These are phyloP conservation scores for Paramisgurnus dabryanus DNA, from an alignment of 2,113 vertebrate genomes.

Conservation along the genomic window DNA sequence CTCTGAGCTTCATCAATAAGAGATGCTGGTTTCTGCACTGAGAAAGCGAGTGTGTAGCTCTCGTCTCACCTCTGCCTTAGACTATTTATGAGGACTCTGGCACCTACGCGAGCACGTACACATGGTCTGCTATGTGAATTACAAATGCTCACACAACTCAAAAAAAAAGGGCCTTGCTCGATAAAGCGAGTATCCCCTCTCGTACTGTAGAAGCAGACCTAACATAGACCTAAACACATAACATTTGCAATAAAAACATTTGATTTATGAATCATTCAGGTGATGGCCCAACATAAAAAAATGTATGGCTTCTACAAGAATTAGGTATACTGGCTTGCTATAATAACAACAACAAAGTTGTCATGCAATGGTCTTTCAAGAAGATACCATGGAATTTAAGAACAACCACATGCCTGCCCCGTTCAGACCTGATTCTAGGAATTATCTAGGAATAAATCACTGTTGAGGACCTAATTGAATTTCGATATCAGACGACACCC, in stretches of 20 bases:
- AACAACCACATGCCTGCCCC: slow-evolving; percentile 25
- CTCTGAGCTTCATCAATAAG: slow-evolving; percentile 73
- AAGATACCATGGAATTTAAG: slow-evolving; percentile 43
- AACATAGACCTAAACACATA: too few species aligned
- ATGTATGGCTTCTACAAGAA: not conserved
- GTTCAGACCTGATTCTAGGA: slow-evolving; percentile 67
- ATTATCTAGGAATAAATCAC: slow-evolving; percentile 75
- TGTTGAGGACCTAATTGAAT: slow-evolving; percentile 79
- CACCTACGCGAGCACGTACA: slow-evolving; percentile 12
- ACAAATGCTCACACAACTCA: slow-evolving; percentile 13
- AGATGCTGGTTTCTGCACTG: slow-evolving; percentile 66
- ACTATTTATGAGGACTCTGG: slow-evolving; percentile 51
- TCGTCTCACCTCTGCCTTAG: slow-evolving; percentile 45
- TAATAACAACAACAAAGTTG: slow-evolving; percentile 29
- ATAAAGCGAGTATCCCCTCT: not conserved
- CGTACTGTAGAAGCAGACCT: not conserved
- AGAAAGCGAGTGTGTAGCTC: slow-evolving; percentile 13
- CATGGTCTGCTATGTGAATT: slow-evolving; percentile 31
- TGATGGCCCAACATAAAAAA: not conserved
- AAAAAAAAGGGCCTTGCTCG: not conserved
- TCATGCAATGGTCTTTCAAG: slow-evolving; percentile 32
- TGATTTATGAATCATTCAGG: too few species aligned
- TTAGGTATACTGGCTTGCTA: not conserved
- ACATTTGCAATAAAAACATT: too few species aligned
- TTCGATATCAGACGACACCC: slow-evolving; percentile 77